Evolutionary conservation across 1,140 invertebrate genomes (phyloP).

Genomic region (Phymorhynchus buccinoides): DNA sequence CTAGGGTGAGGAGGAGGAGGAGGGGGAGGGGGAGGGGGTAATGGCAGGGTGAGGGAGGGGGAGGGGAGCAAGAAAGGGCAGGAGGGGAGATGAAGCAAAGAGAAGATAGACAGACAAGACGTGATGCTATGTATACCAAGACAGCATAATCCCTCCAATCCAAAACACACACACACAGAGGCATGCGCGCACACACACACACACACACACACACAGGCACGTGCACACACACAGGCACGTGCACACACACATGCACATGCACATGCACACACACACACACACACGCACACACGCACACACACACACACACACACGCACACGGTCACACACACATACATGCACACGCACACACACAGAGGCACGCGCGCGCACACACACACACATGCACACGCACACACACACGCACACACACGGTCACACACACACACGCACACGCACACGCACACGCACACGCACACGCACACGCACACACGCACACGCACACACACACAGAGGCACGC

Average conservation of each 20-base stretch:
- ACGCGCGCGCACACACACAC: not conserved
- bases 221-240: not conserved
- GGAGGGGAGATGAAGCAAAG: too few species aligned
- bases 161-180: not conserved
- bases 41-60: too few species aligned
- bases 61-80: too few species aligned
- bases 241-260: not conserved
- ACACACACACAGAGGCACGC: not conserved
- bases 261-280: not conserved
- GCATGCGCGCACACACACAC: constrained; percentile 1
- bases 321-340: not conserved
- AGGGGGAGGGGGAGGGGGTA: too few species aligned
- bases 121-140: too few species aligned
- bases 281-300: not conserved
- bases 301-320: constrained; percentile 25
- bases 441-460: too few species aligned
- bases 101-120: too few species aligned
- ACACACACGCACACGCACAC: not conserved
- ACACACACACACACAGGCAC: constrained; percentile 12
- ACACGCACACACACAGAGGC: not conserved
- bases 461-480: too few species aligned
- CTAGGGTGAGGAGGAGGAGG: too few species aligned
- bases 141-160: too few species aligned
- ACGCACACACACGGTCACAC: not conserved
- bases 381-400: not conserved